These are phyloP conservation scores for Pocota personata DNA, from an alignment of 2,888 invertebrate genomes.

Conservation along the genomic window DNA sequence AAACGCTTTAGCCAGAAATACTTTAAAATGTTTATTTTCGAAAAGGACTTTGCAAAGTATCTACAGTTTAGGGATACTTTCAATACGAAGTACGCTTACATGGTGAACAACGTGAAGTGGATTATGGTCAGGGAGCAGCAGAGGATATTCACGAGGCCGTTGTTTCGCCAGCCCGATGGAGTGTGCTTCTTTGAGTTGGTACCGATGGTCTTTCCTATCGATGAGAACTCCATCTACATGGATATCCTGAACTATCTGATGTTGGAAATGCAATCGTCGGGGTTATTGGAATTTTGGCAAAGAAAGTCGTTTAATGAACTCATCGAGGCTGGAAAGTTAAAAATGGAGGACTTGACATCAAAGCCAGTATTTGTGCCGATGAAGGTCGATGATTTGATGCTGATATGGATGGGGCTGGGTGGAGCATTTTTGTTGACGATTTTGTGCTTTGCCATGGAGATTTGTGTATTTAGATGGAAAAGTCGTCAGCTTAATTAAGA, in stretches of 20 bases:
- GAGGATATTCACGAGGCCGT: slow-evolving; percentile 76
- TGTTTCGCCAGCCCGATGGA: slow-evolving; percentile 77
- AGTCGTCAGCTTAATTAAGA: neutral
- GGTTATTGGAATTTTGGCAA: slow-evolving; percentile 76
- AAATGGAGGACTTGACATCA: slow-evolving; percentile 75
- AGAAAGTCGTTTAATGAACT: slow-evolving; percentile 76
- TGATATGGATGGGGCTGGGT: slow-evolving; percentile 77
- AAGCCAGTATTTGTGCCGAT: slow-evolving; percentile 76
- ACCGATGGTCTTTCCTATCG: slow-evolving; percentile 78
- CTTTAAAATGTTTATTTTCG: slow-evolving; percentile 75
- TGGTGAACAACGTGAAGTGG: slow-evolving; percentile 77
- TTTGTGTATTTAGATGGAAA: slow-evolving; percentile 5
- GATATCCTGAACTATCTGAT: slow-evolving; percentile 75
- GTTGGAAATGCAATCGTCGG: slow-evolving; percentile 75
- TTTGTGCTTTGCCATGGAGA: slow-evolving; percentile 69
- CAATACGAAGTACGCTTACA: slow-evolving; percentile 76
- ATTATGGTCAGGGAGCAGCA: slow-evolving; percentile 78
- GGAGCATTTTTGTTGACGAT: slow-evolving; percentile 73
- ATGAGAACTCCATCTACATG: slow-evolving; percentile 78
- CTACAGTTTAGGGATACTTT: slow-evolving; percentile 76
- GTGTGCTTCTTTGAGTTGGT: slow-evolving; percentile 78
- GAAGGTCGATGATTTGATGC: slow-evolving; percentile 76
- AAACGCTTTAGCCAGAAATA: slow-evolving; percentile 74
- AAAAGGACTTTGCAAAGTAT: slow-evolving; percentile 74
- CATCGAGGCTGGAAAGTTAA: slow-evolving; percentile 75